Base-by-base conservation (phyloP, 2,113 vertebrate genomes). In the Heloderma charlesbogerti region DNA sequence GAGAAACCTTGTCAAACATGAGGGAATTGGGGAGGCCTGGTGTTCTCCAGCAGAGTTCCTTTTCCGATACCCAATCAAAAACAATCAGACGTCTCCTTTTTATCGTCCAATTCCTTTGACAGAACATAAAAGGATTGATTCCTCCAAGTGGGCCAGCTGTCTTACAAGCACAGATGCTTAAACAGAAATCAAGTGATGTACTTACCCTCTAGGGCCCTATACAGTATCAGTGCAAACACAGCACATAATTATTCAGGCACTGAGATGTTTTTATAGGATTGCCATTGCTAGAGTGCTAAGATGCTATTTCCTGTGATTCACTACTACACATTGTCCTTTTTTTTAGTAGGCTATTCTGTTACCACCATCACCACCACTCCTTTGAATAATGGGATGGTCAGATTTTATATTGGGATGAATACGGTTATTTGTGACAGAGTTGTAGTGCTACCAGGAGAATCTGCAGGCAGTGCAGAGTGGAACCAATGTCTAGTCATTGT, bases 61-160 rank as follows among this genome's bases (percentile, higher is more conserved):
- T 72, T 89, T 54, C 29, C 45, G 45, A 89, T 71, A 82, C 88
- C 88, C 67, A 34, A 57, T 79, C 87, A 66, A 34, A 88, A 88
- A 78, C 74, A 79, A 88, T 89, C 88, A 82, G 88, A 12, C 48
- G 15, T 20, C 79, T 89, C 78, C n/a, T 71, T 72, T 72, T 72
- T 82, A 83, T 54, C 48, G 10, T 66, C 66, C 66, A 82, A 57
- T 89, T 89, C 79, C 43, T 82, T 72, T 57, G 34, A 82, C 88
- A 57, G 88, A 82, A 82, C 63, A 89, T 89, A 81, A 89, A 89
- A 81, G 31, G 63, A 81, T 54, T 81, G 78, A 89, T 89, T 89
- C 78, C n/a, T 81, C 87, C 34, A 89, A 54, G 63, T 54, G 78
- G 78, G 87, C 87, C 78, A 71, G 87, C 78, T 54, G 87, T 89